phyloP scores from a whole-genome alignment of 2,797 vertebrate genomes.

The Sebastes jordani region DNA sequence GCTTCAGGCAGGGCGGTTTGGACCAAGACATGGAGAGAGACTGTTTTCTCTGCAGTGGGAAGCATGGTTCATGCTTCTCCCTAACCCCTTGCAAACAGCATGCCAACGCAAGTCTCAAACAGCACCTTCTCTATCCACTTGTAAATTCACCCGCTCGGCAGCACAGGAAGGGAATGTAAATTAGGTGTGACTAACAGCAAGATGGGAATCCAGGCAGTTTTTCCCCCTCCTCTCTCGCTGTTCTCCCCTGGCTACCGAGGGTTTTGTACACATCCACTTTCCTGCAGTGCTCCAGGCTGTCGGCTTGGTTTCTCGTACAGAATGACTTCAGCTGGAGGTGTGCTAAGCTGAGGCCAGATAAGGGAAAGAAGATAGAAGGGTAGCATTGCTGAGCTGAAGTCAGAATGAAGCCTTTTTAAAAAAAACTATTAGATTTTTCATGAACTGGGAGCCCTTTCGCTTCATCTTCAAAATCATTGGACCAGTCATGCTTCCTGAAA shows the following conservation, averaged over 20 bases:
- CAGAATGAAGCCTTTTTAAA: slow-evolving; percentile 28
- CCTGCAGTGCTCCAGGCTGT: slow-evolving; percentile 67
- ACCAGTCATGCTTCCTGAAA: slow-evolving; percentile 12
- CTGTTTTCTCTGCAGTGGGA: slow-evolving; percentile 64
- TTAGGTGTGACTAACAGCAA: slow-evolving; percentile 81
- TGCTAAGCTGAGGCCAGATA: slow-evolving; percentile 51
- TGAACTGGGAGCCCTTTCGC: slow-evolving; percentile 27
- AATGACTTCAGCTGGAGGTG: slow-evolving; percentile 67
- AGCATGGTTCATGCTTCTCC: slow-evolving; percentile 59
- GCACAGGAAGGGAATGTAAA: slow-evolving; percentile 79
- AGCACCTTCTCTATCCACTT: slow-evolving; percentile 76
- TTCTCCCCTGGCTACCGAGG: slow-evolving; percentile 64
- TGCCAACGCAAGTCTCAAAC: slow-evolving; percentile 73
- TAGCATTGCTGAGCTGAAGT: slow-evolving; percentile 31
- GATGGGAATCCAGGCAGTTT: slow-evolving; percentile 70
- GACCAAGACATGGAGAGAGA: slow-evolving; percentile 58
- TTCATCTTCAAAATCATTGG: slow-evolving; percentile 16
- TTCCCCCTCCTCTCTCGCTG: slow-evolving; percentile 50
- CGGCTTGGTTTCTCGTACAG: slow-evolving; percentile 70
- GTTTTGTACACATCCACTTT: slow-evolving; percentile 76
- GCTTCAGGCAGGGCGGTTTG: slow-evolving; percentile 68
- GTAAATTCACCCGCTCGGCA: slow-evolving; percentile 75
- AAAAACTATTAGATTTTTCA: slow-evolving; percentile 29
- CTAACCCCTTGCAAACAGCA: slow-evolving; percentile 71
- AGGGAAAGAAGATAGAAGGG: slow-evolving; percentile 45